Evolutionary conservation across 1,140 invertebrate genomes (phyloP).

Genomic region (Mya arenaria): DNA sequence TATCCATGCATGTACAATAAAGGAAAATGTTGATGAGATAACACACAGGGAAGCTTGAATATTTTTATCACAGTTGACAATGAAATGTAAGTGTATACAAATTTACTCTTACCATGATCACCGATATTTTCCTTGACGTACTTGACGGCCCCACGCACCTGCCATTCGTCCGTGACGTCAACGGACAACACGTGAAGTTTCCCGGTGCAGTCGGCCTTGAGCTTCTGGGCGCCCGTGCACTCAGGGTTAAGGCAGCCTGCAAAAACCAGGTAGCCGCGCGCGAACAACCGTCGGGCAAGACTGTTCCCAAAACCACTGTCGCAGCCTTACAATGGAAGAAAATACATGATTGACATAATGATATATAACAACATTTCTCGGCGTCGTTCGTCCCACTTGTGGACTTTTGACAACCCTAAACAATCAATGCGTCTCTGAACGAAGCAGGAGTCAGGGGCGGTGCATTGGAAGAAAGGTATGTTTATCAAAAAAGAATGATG

Average conservation of each 20-base stretch:
- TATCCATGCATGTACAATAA: too few species aligned
- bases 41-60: too few species aligned
- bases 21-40: too few species aligned
- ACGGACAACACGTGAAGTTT: constrained; percentile 71
- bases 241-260: constrained; percentile 87
- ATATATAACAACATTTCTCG: too few species aligned
- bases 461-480: background rate
- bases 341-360: background rate
- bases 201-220: constrained; percentile 74
- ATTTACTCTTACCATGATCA: constrained; percentile 67
- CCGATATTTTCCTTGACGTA: constrained; percentile 70
- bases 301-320: constrained; percentile 77
- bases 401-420: background rate
- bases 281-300: constrained; percentile 79
- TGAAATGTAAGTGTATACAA: background rate
- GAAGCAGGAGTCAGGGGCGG: background rate
- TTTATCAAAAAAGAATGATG: too few species aligned
- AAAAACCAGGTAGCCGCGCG: constrained; percentile 81
- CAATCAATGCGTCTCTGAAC: background rate
- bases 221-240: constrained; percentile 78
- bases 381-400: too few species aligned
- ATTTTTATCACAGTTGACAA: too few species aligned
- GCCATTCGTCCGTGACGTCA: constrained; percentile 76
- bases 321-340: constrained; percentile 69
- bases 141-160: constrained; percentile 67